A percentile compares a stretch with the other conserved stretches of the same genome.
These are phyloP conservation scores for Drosophila testacea DNA, from an alignment of 2,888 invertebrate species.

Conservation along the genomic window DNA sequence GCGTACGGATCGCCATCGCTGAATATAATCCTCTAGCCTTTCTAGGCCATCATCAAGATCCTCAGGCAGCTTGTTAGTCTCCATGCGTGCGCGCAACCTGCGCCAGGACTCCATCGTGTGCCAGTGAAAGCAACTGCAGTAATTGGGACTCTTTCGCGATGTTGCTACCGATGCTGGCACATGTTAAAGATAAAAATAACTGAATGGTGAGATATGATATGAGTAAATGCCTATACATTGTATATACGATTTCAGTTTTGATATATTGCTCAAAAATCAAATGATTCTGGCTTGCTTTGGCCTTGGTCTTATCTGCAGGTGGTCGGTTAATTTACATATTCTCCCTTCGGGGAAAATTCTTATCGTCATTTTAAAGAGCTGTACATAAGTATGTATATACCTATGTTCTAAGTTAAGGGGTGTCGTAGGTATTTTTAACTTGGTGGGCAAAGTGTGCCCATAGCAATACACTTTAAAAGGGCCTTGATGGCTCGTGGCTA, in stretches of 20 bases:
- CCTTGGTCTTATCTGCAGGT: constrained; percentile 32
- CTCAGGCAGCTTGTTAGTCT: constrained; percentile 71
- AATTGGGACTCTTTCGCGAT: constrained; percentile 3
- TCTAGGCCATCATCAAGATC: constrained; percentile 87
- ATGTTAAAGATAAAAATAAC: constrained; percentile 18
- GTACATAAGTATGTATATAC: no score
- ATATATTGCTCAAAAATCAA: constrained; percentile 9
- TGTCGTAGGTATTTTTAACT: background rate
- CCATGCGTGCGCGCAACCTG: constrained; percentile 62
- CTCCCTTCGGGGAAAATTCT: background rate
- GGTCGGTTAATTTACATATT: constrained; percentile 9
- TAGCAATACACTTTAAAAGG: no score
- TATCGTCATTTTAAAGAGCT: background rate
- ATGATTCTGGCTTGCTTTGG: constrained; percentile 30
- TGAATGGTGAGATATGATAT: constrained; percentile 18
- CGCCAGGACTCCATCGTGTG: constrained; percentile 66
- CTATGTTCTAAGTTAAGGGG: no score
- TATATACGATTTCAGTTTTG: background rate
- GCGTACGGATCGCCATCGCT: constrained; percentile 92
- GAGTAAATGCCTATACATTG: constrained; percentile 3
- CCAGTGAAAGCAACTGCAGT: constrained; percentile 17
- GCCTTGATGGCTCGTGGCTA: no score
- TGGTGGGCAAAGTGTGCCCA: background rate
- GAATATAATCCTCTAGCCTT: constrained; percentile 88
- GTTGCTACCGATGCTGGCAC: constrained; percentile 24